Conservation (phyloP, 2,888 invertebrate genomes). For the Ochropacha duplaris region DNA sequence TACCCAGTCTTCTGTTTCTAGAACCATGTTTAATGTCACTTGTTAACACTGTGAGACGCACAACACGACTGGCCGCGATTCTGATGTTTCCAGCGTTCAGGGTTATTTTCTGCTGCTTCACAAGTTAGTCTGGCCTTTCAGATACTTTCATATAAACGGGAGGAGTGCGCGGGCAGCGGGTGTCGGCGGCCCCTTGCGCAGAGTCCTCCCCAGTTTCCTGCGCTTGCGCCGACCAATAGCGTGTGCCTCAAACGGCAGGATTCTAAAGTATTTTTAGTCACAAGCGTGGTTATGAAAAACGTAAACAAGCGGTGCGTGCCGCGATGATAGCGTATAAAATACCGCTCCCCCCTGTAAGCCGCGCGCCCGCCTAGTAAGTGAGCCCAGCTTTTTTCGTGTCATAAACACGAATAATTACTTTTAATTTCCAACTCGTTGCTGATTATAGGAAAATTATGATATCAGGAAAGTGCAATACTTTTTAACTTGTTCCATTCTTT, state of each 20-base stretch:
- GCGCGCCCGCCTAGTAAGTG: conserved; percentile 35
- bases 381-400: conserved; percentile 41
- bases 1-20: conserved; percentile 81
- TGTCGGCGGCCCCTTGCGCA: conserved; percentile 45
- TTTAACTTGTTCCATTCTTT: no score
- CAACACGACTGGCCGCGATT: conserved; percentile 78
- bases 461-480: conserved; percentile 35
- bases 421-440: conserved; percentile 49
- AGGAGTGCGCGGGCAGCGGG: conserved; percentile 43
- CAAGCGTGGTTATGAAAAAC: conserved; percentile 79
- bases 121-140: conserved; percentile 64
- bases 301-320: conserved; percentile 74
- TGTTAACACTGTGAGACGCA: conserved; percentile 82
- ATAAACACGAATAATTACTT: conserved; percentile 49
- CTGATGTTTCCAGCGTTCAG: conserved; percentile 77
- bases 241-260: conserved; percentile 80
- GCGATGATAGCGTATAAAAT: conserved; percentile 48
- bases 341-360: conserved; percentile 8
- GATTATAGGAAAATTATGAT: conserved; percentile 35
- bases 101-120: conserved; percentile 79
- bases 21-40: conserved; percentile 80
- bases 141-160: conserved; percentile 69
- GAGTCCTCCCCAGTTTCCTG: conserved; percentile 72
- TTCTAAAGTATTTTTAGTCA: conserved; percentile 79
- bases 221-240: conserved; percentile 72